phyloP scores from a whole-genome alignment of 2,888 invertebrate genomes.

The Myopa testacea region DNA sequence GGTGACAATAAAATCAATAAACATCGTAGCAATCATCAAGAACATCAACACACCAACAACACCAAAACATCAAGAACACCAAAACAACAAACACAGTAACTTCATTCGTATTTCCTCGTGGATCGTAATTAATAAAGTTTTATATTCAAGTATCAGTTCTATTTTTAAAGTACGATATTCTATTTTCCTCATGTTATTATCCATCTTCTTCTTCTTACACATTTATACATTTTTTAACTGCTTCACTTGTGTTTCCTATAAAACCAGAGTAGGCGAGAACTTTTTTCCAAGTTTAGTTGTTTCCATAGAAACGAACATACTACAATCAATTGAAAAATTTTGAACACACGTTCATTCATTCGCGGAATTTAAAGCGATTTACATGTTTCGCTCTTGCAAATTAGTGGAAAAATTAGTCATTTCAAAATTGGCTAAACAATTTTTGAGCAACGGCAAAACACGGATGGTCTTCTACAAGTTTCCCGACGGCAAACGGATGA shows the following conservation, averaged over 20 bases:
- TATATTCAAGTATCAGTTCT: background rate
- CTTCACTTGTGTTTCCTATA: background rate
- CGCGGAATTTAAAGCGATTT: background rate
- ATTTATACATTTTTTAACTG: background rate
- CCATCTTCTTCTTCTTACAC: background rate
- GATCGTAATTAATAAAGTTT: background rate
- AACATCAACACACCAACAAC: no score
- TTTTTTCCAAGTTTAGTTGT: no score
- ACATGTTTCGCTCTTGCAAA: no score
- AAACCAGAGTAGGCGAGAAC: background rate
- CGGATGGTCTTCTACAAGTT: slow-evolving; percentile 88
- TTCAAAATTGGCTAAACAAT: slow-evolving; percentile 70
- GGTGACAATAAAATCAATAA: no score
- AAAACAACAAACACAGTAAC: no score
- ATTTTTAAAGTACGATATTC: background rate
- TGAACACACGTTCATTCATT: no score
- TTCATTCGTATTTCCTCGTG: background rate
- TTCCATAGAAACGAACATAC: background rate
- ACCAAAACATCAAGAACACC: no score
- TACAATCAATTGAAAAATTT: slow-evolving; percentile 36
- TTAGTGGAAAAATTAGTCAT: slow-evolving; percentile 57
- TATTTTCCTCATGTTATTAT: background rate
- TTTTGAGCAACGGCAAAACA: slow-evolving; percentile 73
- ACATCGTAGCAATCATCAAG: no score
- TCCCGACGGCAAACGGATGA: slow-evolving; percentile 83